Evolutionary conservation across 2,113 vertebrate genomes (phyloP).

Genomic region (Megaceryle maxima): DNA sequence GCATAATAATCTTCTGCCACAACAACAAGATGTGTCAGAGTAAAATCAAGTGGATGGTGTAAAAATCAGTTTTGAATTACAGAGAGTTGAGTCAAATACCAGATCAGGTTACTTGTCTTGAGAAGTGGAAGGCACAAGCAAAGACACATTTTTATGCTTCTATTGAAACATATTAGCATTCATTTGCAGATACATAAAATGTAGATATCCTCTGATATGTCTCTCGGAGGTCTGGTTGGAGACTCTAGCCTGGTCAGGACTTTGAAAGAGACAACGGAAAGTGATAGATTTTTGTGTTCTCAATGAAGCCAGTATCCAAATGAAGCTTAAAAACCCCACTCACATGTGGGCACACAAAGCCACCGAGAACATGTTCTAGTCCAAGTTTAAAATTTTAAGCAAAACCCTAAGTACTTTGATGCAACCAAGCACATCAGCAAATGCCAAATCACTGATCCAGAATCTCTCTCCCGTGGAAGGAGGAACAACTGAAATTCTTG

Average conservation of each 20-base stretch:
- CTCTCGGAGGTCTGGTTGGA: background rate
- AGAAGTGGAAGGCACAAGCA: background rate
- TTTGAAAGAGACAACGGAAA: background rate
- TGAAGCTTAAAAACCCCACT: background rate
- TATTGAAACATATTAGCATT: background rate
- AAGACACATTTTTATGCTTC: background rate
- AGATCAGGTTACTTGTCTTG: background rate
- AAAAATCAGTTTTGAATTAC: background rate
- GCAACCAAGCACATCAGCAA: background rate
- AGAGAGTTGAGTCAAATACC: background rate
- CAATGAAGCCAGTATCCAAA: background rate
- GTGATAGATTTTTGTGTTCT: background rate
- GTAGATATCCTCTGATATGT: background rate
- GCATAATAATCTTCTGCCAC: background rate
- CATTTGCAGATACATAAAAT: background rate
- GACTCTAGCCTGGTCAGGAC: background rate
- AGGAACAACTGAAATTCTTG: background rate
- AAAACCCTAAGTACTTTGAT: background rate
- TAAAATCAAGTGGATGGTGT: background rate
- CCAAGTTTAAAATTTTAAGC: background rate
- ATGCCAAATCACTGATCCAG: background rate
- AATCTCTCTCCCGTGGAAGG: background rate
- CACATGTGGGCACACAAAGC: fast-evolving
- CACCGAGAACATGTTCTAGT: background rate
- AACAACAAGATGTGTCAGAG: background rate